Conservation (phyloP, 2,113 vertebrate species). For the Ifrita kowaldi region DNA sequence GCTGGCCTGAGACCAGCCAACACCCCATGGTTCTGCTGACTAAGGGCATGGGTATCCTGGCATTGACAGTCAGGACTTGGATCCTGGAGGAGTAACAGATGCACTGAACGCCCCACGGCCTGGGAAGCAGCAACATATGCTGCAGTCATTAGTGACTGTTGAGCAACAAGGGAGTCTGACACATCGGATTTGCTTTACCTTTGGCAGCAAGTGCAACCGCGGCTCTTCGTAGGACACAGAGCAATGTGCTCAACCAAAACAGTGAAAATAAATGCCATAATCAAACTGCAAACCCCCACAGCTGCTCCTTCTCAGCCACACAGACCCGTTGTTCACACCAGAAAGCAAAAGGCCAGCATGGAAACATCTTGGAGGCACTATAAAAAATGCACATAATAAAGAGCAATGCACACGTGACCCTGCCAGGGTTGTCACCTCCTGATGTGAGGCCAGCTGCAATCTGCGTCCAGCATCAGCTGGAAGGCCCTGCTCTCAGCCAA, state of each 20-base stretch:
- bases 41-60: background rate
- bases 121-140: slow-evolving; percentile 60
- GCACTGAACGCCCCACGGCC: slow-evolving; percentile 18
- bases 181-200: slow-evolving; percentile 32
- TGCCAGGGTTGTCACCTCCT: background rate
- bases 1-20: background rate
- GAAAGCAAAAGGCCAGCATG: background rate
- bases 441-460: fast-evolving
- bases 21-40: background rate
- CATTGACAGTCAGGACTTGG: background rate
- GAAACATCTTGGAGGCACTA: background rate
- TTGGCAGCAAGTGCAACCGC: slow-evolving; percentile 21
- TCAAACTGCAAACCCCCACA: background rate
- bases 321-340: background rate
- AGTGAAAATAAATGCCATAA: background rate
- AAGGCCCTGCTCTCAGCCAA: background rate
- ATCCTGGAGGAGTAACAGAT: slow-evolving; percentile 52
- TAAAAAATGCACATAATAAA: background rate
- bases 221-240: background rate
- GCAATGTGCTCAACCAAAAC: background rate
- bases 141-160: slow-evolving; percentile 53
- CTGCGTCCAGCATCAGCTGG: background rate
- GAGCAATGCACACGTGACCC: background rate
- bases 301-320: background rate
- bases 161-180: slow-evolving; percentile 51